A percentile compares a stretch with the other conserved stretches of the same genome.
Conservation (phyloP, 2,113 vertebrate genomes). For the Mormyrus iriodes region DNA sequence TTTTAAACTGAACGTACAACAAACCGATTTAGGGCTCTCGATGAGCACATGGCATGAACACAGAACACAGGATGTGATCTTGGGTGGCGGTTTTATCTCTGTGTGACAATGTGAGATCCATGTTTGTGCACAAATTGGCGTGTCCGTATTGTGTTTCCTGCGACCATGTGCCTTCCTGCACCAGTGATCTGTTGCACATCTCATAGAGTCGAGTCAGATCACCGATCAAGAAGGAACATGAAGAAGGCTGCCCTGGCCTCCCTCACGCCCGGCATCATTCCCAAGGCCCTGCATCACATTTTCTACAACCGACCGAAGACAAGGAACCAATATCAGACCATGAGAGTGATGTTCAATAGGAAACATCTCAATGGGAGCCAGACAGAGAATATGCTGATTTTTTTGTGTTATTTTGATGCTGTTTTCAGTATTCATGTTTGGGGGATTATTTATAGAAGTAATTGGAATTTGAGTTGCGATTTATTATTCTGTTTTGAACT, state of each 20-base stretch:
- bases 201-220: background rate
- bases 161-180: background rate
- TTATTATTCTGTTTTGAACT: conserved; percentile 28
- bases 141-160: background rate
- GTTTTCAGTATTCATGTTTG: background rate
- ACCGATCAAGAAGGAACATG: background rate
- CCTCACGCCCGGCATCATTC: background rate
- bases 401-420: background rate
- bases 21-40: background rate
- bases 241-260: background rate
- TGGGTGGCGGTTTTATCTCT: background rate
- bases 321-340: background rate
- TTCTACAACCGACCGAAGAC: background rate
- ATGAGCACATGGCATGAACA: background rate
- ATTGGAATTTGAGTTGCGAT: background rate
- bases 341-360: background rate
- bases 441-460: background rate
- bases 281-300: background rate
- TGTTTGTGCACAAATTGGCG: background rate
- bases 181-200: background rate
- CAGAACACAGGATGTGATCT: background rate
- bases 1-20: background rate
- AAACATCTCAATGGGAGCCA: background rate
- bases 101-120: background rate
- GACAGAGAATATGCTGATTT: background rate